Conservation (phyloP, 2,797 vertebrate species). For the Sebastes itinus region DNA sequence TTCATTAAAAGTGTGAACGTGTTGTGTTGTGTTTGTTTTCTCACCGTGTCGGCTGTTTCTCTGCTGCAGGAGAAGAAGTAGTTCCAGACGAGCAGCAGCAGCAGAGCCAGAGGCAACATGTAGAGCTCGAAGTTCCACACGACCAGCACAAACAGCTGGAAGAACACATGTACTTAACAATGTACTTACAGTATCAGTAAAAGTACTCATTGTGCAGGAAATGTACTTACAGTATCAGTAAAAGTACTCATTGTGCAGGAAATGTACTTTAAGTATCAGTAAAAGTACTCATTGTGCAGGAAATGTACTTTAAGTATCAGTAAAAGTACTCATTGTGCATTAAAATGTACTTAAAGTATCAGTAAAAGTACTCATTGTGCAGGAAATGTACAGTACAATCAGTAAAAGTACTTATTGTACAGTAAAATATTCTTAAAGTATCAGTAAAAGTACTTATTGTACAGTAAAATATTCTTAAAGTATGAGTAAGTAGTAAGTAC, state of each 20-base stretch:
- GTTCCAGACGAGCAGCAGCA: constrained; percentile 91
- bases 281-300: too few relatives aligned
- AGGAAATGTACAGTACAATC: too few relatives aligned
- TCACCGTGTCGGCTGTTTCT: constrained; percentile 86
- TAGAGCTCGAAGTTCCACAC: constrained; percentile 98
- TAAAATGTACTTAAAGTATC: too few relatives aligned
- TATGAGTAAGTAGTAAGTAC: background rate
- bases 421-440: too few relatives aligned
- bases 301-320: background rate
- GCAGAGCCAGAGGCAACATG: constrained; percentile 89
- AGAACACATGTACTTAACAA: too few relatives aligned
- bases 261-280: too few relatives aligned
- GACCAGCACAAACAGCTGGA: constrained; percentile 90
- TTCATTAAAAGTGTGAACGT: accelerated
- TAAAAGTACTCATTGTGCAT: too few relatives aligned
- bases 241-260: too few relatives aligned
- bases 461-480: background rate
- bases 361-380: background rate
- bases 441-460: too few relatives aligned
- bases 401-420: too few relatives aligned
- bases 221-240: too few relatives aligned
- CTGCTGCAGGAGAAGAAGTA: constrained; percentile 86
- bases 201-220: background rate
- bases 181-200: background rate
- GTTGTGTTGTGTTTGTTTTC: constrained; percentile 13